Evolutionary conservation across 2,113 vertebrate genomes (phyloP), one percentile per base, ranked within the genome.

Genomic region (Oncorhynchus clarkii): DNA sequence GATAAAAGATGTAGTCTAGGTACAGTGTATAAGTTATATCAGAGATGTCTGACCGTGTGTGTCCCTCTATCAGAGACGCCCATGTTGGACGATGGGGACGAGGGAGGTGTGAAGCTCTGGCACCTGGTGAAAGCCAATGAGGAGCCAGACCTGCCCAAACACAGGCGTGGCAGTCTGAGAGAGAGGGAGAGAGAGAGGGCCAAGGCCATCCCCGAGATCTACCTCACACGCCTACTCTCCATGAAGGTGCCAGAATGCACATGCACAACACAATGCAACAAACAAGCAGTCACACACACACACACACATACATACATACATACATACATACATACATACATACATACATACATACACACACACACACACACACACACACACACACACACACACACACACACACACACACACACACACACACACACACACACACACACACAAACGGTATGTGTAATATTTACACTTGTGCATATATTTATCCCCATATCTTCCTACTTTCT

Each of bases 151-250:
- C 92, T 96, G 7, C 96, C 96, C 70, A 96, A 96, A 69, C 96
- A 97, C 76, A 91, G 97, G 24, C 92, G 96, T 67, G 97, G 97
- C 71, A 99, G 97, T 82, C 64, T 98, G 71, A 94, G 96, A 77
- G 97, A 99, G n/a, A 91, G 97, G 0, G 97, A 97, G n/a, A 91
- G 97, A 0, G 97, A 97, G 82, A 89, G 97, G 66, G 96, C 97
- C 83, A 99, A 99, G 89, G 97, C 97, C 60, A 99, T 99, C 79
- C 96, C 97, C 0, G 97, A 99, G 89, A 99, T 99, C 90, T 99
- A 98, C 85, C 94, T 99, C 87, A 99, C 97, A 6, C 95, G 97
- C 5, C 94, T 99, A 34, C 94, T 99, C 39, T 99, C 97, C 78
- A 98, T 99, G 96, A 99, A 99, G 95, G 97, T 98, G 86, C 51